Evolutionary conservation across 2,797 vertebrate genomes (phyloP), one percentile per base, ranked within the genome.

Genomic region (Anableps anableps): DNA sequence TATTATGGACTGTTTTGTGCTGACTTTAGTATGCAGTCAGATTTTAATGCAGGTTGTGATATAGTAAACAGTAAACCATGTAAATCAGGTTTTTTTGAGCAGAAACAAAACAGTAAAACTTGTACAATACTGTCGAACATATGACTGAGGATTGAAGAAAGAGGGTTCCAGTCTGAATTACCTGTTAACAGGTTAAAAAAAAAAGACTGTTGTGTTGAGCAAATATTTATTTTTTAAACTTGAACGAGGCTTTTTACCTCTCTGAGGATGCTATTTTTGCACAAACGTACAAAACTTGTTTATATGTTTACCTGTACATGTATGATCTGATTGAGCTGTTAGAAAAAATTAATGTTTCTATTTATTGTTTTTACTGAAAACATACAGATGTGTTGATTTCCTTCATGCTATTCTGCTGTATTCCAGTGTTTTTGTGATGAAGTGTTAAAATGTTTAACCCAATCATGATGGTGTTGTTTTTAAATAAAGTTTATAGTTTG

Each of bases 261-360:
- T 94, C 88, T 92, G 88, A 94, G 93, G 84, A 91, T 90, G 95
- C 91, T 97, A 96, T 97, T 97, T 97, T 97, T 97, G 94, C 97
- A 97, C 89, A 95, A 94, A 87, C 87, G 87, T 91, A 92, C 85
- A 88, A 50, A 85, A 81, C 58, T 11, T 71, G 78, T 82, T 50
- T 41, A 60, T 81, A 76, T 71, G 79, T 84, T 75, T 78, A 70
- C 29, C 36, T 16, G 77, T 51, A 79, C 36, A 62, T 85, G 34
- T 78, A n/a, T 77, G 75, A 43, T 77, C 72, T 47, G 55, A 70
- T 83, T 74, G 19, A 78, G 72, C 66, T 79, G 72, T 23, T 80
- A 74, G 43, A 58, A 45, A 75, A 43, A 41, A n/a, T 73, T 72
- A 0, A 5, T 86, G 72, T 80, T n/a, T 79, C 50, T 86, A 87